These are phyloP conservation scores for Poeciliopsis turneri DNA, from an alignment of 2,797 vertebrate species.

Conservation along the genomic window DNA sequence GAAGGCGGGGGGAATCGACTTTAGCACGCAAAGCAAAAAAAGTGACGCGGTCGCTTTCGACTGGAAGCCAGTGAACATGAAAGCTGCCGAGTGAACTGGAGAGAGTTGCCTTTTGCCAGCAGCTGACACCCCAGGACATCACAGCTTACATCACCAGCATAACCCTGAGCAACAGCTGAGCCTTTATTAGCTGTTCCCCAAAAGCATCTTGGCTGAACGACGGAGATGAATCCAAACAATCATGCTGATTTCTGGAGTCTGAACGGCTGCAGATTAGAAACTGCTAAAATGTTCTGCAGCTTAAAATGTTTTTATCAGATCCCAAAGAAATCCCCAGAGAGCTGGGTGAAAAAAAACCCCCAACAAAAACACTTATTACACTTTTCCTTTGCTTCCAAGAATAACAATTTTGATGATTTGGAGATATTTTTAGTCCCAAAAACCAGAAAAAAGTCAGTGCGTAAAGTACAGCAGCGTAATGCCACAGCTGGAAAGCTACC, in stretches of 20 bases:
- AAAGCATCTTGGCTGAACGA: conserved; percentile 47
- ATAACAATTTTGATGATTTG: background rate
- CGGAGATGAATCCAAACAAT: conserved; percentile 24
- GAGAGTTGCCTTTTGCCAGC: conserved; percentile 12
- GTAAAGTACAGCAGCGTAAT: background rate
- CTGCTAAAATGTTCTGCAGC: background rate
- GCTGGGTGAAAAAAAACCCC: background rate
- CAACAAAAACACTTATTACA: background rate
- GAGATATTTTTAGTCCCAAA: background rate
- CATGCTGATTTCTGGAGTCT: conserved; percentile 29
- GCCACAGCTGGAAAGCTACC: background rate
- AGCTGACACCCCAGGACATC: conserved; percentile 58
- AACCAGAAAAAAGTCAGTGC: background rate
- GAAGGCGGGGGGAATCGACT: background rate
- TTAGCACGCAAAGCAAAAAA: background rate
- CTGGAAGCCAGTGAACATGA: conserved; percentile 10
- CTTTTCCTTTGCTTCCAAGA: background rate
- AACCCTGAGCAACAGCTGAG: conserved; percentile 65
- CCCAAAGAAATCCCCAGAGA: background rate
- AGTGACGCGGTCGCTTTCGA: background rate
- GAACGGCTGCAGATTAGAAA: background rate
- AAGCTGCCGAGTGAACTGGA: conserved; percentile 6
- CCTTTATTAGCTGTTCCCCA: conserved; percentile 35
- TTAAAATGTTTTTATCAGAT: background rate
- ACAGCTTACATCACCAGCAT: conserved; percentile 67